Evolutionary conservation across 2,113 vertebrate genomes (phyloP), one percentile per base, ranked within the genome.

Genomic region (Hepsetus odoe): DNA sequence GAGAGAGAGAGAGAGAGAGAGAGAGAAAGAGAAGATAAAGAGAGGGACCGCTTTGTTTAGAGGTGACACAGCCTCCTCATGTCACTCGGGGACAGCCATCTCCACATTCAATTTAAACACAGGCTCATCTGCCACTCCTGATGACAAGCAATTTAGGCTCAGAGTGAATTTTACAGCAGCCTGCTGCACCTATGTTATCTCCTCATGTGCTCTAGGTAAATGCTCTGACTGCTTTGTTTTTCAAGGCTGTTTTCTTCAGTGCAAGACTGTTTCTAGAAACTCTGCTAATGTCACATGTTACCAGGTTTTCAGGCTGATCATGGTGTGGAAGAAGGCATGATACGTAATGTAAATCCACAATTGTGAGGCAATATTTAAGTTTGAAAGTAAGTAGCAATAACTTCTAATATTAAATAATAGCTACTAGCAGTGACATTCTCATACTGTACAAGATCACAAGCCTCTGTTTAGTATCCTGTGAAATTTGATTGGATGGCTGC

Each of bases 21-120:
- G 22, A 28, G 46, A 59, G n/a, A 70, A 22, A 2, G 56, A 72
- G 59, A 80, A 38, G 9, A 56, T 44, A 35, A 42, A 28, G 61
- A 82, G 72, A 74, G 59, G 83, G n/a, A 28, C 10, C 24, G 46
- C 32, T 69, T 18, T 62, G 55, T 82, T 68, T 69, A 32, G 42
- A 77, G 30, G 69, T 78, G 75, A 51, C n/a, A 46, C 59, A 7
- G 59, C 20, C 24, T 72, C 58, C 12, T 26, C 20, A 28, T 26
- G 12, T 55, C 22, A 53, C 24, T 46, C n/a, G 16, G 59, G 42
- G 42, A 71, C 35, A 24, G 32, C 42, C 42, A 70, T 49, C 16
- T 72, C 58, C 53, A 30, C 24, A 14, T 59, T 73, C 46, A 28
- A 58, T 28, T 38, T 58, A 44, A 73, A 72, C 58, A 79, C 62